Percentiles rank a stretch among this genome's conserved stretches.
Evolutionary conservation across 2,113 vertebrate species (phyloP).

Genomic region (Prunella himalayana): DNA sequence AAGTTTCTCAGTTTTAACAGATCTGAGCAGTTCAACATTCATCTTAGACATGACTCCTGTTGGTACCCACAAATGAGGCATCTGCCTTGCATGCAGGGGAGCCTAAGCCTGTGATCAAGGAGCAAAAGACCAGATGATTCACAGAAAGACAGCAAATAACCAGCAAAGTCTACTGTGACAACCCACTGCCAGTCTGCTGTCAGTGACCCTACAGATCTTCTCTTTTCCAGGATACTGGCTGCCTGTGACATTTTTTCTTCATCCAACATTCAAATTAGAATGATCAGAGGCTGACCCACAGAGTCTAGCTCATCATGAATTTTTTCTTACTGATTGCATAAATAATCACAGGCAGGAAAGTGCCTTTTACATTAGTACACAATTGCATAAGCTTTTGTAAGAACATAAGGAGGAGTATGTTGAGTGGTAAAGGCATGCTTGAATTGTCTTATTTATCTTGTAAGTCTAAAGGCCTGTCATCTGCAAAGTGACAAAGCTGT

Average conservation of each 20-base stretch:
- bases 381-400: slow-evolving; percentile 19
- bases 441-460: slow-evolving; percentile 18
- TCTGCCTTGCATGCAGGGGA: slow-evolving; percentile 8
- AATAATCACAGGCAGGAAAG: slow-evolving; percentile 36
- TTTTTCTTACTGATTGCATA: slow-evolving; percentile 58
- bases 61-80: slow-evolving; percentile 27
- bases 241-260: slow-evolving; percentile 20
- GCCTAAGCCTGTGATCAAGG: not conserved
- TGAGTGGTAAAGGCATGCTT: slow-evolving; percentile 9
- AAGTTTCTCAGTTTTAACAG: not conserved
- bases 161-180: not conserved
- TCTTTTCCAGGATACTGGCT: slow-evolving; percentile 6
- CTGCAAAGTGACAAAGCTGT: slow-evolving; percentile 10
- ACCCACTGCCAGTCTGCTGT: not conserved
- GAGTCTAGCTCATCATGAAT: slow-evolving; percentile 5
- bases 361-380: slow-evolving; percentile 17
- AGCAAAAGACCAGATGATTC: slow-evolving; percentile 18
- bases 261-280: slow-evolving; percentile 47
- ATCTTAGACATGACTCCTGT: not conserved
- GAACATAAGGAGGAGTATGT: not conserved
- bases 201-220: not conserved
- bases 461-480: slow-evolving; percentile 14
- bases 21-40: not conserved
- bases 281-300: slow-evolving; percentile 30
- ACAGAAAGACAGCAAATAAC: slow-evolving; percentile 7